Evolutionary conservation across 2,888 invertebrate species (phyloP).

Genomic region (Leptopilina myrica): DNA sequence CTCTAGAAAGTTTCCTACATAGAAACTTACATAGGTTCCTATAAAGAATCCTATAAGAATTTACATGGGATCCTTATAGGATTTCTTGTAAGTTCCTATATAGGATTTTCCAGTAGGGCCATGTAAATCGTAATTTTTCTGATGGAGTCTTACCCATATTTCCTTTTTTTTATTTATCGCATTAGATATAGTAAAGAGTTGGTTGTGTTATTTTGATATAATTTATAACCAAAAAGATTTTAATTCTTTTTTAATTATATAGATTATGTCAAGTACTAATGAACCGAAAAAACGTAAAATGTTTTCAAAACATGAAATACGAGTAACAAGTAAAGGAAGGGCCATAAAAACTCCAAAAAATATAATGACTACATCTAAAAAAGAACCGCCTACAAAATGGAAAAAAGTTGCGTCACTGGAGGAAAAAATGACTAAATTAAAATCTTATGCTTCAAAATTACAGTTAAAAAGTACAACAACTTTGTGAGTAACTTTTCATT

Average conservation of each 20-base stretch:
- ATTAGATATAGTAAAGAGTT: not conserved
- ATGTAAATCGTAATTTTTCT: too few relatives aligned
- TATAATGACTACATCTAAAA: not conserved
- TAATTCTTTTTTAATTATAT: not conserved
- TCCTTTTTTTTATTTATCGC: not conserved
- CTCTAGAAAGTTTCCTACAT: too few relatives aligned
- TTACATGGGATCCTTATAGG: too few relatives aligned
- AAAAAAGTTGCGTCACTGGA: not conserved
- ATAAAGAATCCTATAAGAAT: too few relatives aligned
- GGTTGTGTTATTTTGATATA: not conserved
- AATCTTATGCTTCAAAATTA: not conserved
- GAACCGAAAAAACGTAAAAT: not conserved
- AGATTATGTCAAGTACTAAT: not conserved
- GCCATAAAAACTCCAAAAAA: not conserved
- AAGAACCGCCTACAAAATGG: not conserved
- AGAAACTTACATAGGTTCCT: too few relatives aligned
- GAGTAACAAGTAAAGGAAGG: not conserved
- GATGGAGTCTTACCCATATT: too few relatives aligned
- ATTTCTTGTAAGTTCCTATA: too few relatives aligned
- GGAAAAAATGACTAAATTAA: not conserved
- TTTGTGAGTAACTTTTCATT: constrained; percentile 2
- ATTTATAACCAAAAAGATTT: constrained; percentile 17
- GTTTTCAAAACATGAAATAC: not conserved
- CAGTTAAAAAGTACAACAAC: not conserved
- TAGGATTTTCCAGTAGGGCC: too few relatives aligned